These are phyloP conservation scores for Acrossocheilus fasciatus DNA, from an alignment of 2,797 vertebrate genomes.

Conservation along the genomic window DNA sequence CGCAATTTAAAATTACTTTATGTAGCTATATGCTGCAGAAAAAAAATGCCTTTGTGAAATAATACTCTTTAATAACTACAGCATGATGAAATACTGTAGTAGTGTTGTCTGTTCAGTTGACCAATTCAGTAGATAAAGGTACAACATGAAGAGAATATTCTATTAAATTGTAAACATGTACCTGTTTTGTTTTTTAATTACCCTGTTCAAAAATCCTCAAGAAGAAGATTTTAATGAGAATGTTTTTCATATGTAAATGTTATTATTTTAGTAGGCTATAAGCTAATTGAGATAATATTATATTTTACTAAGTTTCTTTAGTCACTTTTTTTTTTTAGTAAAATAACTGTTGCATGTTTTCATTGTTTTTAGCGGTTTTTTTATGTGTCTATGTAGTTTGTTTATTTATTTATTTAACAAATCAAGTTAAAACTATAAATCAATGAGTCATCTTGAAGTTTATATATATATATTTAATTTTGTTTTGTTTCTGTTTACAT, in stretches of 20 bases:
- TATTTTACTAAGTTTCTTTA: too few species aligned
- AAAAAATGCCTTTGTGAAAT: background rate
- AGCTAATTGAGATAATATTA: too few species aligned
- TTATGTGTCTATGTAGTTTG: too few species aligned
- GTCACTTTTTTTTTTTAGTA: background rate
- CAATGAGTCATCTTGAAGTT: too few species aligned
- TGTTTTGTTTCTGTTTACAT: background rate
- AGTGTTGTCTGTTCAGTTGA: background rate
- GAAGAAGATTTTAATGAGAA: background rate
- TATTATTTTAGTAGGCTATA: background rate
- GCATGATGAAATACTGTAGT: background rate
- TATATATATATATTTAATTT: background rate
- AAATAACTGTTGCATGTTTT: background rate
- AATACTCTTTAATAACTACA: background rate
- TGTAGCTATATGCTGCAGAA: background rate
- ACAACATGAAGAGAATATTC: background rate
- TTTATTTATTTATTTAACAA: too few species aligned
- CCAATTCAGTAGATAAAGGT: background rate
- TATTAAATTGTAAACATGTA: background rate
- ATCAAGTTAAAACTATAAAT: background rate
- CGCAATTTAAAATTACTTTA: background rate
- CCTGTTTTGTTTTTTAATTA: background rate
- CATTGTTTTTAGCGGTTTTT: background rate
- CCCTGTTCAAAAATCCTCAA: background rate
- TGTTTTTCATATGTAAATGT: background rate